Conservation (phyloP, 2,113 vertebrate species). For the Hippocampus abdominalis region DNA sequence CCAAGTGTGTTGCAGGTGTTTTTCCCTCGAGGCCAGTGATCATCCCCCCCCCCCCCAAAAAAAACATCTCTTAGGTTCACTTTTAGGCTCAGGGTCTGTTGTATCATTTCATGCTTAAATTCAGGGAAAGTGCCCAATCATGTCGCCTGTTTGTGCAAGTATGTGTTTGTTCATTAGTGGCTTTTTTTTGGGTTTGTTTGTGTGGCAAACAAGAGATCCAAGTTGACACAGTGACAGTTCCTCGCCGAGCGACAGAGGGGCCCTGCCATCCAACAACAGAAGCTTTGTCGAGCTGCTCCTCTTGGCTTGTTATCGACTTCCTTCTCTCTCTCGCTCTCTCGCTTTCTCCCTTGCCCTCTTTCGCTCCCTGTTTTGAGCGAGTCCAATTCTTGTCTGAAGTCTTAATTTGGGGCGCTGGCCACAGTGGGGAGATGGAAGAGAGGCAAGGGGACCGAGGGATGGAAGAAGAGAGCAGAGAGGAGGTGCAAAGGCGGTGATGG, state of each 20-base stretch:
- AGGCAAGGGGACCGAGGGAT: conserved; percentile 51
- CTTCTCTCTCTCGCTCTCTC: conserved; percentile 45
- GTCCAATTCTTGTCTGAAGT: conserved; percentile 76
- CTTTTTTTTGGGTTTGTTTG: conserved; percentile 38
- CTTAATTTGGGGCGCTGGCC: conserved; percentile 74
- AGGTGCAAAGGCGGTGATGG: conserved; percentile 12
- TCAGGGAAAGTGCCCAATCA: conserved; percentile 22
- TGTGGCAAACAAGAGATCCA: conserved; percentile 49
- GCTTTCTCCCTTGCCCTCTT: conserved; percentile 35
- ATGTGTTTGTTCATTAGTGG: conserved; percentile 42
- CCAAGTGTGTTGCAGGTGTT: conserved; percentile 33
- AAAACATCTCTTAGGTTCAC: conserved; percentile 21
- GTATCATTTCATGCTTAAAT: too few relatives aligned
- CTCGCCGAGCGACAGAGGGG: conserved; percentile 60
- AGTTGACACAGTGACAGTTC: conserved; percentile 69
- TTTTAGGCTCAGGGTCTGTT: conserved; percentile 9
- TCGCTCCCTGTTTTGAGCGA: conserved; percentile 58
- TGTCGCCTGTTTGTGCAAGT: conserved; percentile 26
- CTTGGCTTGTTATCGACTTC: conserved; percentile 71
- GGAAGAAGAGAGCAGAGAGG: conserved; percentile 35
- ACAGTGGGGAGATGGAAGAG: conserved; percentile 62
- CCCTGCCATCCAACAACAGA: conserved; percentile 72
- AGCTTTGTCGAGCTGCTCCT: conserved; percentile 70
- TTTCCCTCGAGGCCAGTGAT: conserved; percentile 20
- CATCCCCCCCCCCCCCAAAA: too few relatives aligned